These are phyloP conservation scores for Magallana nippona DNA, from an alignment of 2,888 invertebrate species.

Conservation along the genomic window DNA sequence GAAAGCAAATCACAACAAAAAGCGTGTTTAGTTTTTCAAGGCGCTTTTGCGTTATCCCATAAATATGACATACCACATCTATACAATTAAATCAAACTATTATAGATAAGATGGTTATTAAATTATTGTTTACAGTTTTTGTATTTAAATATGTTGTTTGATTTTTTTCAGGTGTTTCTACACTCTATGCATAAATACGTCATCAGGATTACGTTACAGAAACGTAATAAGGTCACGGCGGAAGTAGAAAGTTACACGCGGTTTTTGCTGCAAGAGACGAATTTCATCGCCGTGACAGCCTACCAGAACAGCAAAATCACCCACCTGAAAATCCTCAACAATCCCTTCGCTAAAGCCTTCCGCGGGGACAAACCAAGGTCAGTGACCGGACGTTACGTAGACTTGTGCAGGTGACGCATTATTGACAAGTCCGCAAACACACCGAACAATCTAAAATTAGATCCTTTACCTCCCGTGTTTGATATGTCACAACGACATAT, in stretches of 20 bases:
- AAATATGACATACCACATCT: no score
- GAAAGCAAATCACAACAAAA: no score
- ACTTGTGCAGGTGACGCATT: no score
- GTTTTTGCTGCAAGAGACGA: slow-evolving; percentile 60
- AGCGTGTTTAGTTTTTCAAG: no score
- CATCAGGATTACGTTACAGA: slow-evolving; percentile 54
- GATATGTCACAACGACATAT: no score
- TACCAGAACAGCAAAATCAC: slow-evolving; percentile 68
- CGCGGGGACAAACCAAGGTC: slow-evolving; percentile 50
- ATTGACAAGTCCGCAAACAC: no score
- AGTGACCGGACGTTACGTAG: no score
- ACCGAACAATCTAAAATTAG: no score
- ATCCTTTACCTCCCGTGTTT: no score
- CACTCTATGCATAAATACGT: slow-evolving; percentile 70
- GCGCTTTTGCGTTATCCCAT: no score
- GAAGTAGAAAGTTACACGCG: background rate
- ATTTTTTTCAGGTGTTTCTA: slow-evolving; percentile 59
- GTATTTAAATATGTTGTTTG: background rate
- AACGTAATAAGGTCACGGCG: slow-evolving; percentile 41
- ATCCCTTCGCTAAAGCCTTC: slow-evolving; percentile 70
- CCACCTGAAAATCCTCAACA: slow-evolving; percentile 68
- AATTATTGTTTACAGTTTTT: background rate
- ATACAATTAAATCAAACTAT: no score
- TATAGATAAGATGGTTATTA: no score
- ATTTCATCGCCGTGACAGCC: slow-evolving; percentile 67